Percentiles rank a stretch among this genome's conserved stretches.
phyloP scores from a whole-genome alignment of 2,888 invertebrate species.

The Vannuccia rotundouncinata region DNA sequence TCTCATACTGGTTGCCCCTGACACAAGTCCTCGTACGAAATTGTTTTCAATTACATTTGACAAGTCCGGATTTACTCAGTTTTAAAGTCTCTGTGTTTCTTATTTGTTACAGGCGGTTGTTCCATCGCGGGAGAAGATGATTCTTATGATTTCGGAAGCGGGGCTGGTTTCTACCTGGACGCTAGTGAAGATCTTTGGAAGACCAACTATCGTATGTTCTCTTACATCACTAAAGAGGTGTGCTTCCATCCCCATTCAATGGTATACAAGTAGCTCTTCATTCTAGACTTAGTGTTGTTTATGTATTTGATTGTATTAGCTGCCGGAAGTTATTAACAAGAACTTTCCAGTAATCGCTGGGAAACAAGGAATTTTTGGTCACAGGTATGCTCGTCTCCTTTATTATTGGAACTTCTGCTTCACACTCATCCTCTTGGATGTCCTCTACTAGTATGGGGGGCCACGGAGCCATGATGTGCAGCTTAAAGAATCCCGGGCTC shows the following conservation, averaged over 20 bases:
- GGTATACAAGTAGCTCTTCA: too few species aligned
- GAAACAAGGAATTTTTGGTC: conserved; percentile 58
- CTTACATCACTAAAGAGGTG: conserved; percentile 77
- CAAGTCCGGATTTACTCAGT: too few species aligned
- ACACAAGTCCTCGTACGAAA: conserved; percentile 74
- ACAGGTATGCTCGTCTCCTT: conserved; percentile 52
- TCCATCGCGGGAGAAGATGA: conserved; percentile 85
- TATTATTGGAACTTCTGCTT: conserved; percentile 39
- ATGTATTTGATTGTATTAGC: conserved; percentile 46
- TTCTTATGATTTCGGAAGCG: conserved; percentile 84
- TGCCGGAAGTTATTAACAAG: conserved; percentile 67
- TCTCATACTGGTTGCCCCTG: conserved; percentile 81
- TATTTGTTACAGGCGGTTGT: conserved; percentile 71
- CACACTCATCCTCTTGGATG: too few species aligned
- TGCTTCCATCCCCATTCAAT: not conserved
- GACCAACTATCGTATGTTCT: conserved; percentile 85
- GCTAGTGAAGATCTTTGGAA: conserved; percentile 85
- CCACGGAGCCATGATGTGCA: conserved; percentile 84
- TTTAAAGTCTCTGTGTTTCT: too few species aligned
- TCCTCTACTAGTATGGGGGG: conserved; percentile 99
- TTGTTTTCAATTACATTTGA: conserved; percentile 36
- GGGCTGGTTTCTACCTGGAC: conserved; percentile 91
- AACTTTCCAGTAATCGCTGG: conserved; percentile 65
- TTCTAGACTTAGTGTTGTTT: too few species aligned
- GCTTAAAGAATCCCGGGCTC: conserved; percentile 78